phyloP scores from a whole-genome alignment of 2,797 vertebrate species.

The Pipistrellus nathusii region DNA sequence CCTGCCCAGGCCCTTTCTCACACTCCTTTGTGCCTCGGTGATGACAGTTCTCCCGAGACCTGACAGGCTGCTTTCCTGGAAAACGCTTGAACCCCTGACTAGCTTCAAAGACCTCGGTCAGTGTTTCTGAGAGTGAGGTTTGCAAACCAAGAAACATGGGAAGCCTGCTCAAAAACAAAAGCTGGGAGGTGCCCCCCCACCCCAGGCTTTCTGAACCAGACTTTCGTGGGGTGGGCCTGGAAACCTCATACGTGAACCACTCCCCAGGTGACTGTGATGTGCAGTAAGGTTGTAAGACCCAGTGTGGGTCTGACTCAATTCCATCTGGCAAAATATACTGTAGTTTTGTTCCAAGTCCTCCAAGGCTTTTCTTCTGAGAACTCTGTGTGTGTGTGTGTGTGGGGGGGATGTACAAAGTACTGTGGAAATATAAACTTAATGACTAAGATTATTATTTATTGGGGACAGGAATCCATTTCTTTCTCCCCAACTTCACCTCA shows the following conservation, averaged over 20 bases:
- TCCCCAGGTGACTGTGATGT: neutral
- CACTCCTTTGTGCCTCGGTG: constrained; percentile 25
- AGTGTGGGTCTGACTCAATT: neutral
- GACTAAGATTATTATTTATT: neutral
- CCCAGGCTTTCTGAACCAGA: constrained; percentile 14
- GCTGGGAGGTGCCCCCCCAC: neutral
- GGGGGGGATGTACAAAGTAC: neutral
- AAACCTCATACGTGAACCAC: neutral
- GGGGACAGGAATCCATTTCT: neutral
- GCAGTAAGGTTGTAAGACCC: neutral
- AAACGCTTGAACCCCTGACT: constrained; percentile 38
- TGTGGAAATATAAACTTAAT: neutral
- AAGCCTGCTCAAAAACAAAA: constrained; percentile 4
- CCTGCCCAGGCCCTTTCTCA: constrained; percentile 9
- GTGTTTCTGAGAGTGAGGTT: neutral
- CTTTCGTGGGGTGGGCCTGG: neutral
- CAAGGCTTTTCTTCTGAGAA: neutral
- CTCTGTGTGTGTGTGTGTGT: neutral
- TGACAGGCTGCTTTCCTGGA: constrained; percentile 55
- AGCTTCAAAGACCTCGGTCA: constrained; percentile 42
- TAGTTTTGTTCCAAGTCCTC: neutral
- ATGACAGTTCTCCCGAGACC: neutral
- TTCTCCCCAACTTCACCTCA: neutral
- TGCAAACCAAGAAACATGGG: neutral
- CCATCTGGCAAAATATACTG: neutral